Conservation (phyloP, 1,140 invertebrate genomes). For the Tribolium castaneum region DNA sequence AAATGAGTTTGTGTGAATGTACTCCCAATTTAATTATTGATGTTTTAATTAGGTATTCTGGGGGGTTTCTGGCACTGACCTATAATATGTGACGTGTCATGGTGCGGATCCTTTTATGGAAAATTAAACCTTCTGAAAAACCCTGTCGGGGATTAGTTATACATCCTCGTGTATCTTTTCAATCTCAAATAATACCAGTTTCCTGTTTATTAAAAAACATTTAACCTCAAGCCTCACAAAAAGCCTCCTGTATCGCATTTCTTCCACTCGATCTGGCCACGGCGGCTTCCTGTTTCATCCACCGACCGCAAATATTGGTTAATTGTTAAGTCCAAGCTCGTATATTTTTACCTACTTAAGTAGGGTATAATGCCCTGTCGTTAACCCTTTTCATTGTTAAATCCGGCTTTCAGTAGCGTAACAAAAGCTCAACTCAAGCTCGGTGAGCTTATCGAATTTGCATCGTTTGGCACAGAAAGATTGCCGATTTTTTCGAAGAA, state of each 20-base stretch:
- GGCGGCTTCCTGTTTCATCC: not conserved
- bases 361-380: not conserved
- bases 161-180: too few relatives aligned
- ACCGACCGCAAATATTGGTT: conserved; percentile 18
- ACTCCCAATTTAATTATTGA: conserved; percentile 8
- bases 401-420: not conserved
- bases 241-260: not conserved
- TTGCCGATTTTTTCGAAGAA: not conserved
- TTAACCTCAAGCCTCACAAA: not conserved
- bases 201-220: conserved; percentile 27
- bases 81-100: conserved; percentile 32
- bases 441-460: conserved; percentile 8
- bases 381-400: conserved; percentile 3
- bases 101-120: not conserved
- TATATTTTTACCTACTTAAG: conserved; percentile 16
- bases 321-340: conserved; percentile 7
- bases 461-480: not conserved
- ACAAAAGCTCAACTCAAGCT: conserved; percentile 15
- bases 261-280: not conserved
- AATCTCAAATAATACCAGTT: not conserved
- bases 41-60: conserved; percentile 35
- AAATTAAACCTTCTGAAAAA: too few relatives aligned
- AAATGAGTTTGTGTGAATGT: not conserved
- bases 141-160: too few relatives aligned
- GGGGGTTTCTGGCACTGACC: conserved; percentile 37